These are phyloP conservation scores for Clarias batrachus DNA, from an alignment of 2,113 vertebrate species.

Conservation along the genomic window DNA sequence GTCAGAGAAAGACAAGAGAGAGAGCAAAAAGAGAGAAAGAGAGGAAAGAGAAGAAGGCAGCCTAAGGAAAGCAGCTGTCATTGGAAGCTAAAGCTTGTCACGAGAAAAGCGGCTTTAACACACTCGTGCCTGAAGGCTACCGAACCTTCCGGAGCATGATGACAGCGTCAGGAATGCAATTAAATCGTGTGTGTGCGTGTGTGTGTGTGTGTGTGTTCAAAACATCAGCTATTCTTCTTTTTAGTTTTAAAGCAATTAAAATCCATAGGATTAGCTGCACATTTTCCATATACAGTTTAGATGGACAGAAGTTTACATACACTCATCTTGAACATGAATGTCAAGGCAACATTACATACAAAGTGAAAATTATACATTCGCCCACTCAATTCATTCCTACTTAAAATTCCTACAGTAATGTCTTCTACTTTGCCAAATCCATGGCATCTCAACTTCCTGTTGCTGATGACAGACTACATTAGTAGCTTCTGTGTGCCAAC, in stretches of 20 bases:
- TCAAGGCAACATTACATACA: too few relatives aligned
- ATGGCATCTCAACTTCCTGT: too few relatives aligned
- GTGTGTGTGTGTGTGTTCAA: background rate
- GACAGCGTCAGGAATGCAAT: conserved; percentile 67
- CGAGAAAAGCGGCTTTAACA: conserved; percentile 62
- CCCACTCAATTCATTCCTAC: too few relatives aligned
- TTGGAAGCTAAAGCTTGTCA: conserved; percentile 51
- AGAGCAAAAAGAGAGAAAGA: background rate
- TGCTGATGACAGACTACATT: too few relatives aligned
- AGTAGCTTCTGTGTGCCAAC: too few relatives aligned
- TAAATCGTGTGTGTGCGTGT: conserved; percentile 47
- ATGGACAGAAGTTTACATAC: too few relatives aligned
- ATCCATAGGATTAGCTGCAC: background rate
- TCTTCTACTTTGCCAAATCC: too few relatives aligned
- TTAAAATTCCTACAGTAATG: too few relatives aligned
- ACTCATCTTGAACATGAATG: too few relatives aligned
- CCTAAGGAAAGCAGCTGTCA: conserved; percentile 66
- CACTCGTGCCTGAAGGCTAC: conserved; percentile 54
- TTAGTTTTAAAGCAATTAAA: background rate
- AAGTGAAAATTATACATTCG: too few relatives aligned
- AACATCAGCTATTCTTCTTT: background rate
- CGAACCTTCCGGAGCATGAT: conserved; percentile 40
- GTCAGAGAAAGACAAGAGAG: background rate
- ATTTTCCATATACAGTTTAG: too few relatives aligned
- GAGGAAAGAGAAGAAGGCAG: background rate